phyloP scores from a whole-genome alignment of 2,888 invertebrate genomes.

The Auanema freiburgensis region DNA sequence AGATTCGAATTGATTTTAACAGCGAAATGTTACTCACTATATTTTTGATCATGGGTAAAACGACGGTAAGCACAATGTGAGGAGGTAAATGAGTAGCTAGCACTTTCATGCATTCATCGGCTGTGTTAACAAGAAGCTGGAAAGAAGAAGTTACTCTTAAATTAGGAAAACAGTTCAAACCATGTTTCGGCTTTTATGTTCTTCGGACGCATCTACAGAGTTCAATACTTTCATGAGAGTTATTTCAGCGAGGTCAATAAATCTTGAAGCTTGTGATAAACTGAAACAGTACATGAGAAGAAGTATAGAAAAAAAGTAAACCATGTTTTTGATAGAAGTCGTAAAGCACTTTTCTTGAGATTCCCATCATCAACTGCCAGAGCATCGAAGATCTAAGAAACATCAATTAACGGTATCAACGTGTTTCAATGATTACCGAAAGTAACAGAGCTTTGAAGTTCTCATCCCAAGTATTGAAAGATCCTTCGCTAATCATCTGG shows the following conservation, averaged over 20 bases:
- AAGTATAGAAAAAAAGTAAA: no score
- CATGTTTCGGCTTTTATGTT: conserved; percentile 7
- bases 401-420: neutral
- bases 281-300: conserved; percentile 28
- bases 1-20: neutral
- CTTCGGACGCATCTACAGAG: conserved; percentile 72
- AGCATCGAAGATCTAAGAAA: conserved; percentile 8
- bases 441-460: conserved; percentile 71
- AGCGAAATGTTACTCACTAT: conserved; percentile 27
- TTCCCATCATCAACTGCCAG: neutral
- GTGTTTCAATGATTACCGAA: neutral
- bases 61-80: conserved; percentile 76
- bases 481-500: conserved; percentile 67
- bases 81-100: conserved; percentile 82
- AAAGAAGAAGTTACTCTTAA: neutral
- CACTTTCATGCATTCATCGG: conserved; percentile 80
- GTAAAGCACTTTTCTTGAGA: conserved; percentile 15
- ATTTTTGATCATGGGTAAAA: conserved; percentile 78
- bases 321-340: conserved; percentile 13
- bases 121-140: conserved; percentile 71
- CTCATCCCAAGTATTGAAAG: conserved; percentile 68
- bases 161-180: neutral
- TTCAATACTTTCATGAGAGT: conserved; percentile 79
- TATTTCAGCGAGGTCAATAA: conserved; percentile 86
- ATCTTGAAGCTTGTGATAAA: conserved; percentile 73